These are phyloP conservation scores for Myotis daubentonii DNA, from an alignment of 2,797 vertebrate species.

Conservation along the genomic window DNA sequence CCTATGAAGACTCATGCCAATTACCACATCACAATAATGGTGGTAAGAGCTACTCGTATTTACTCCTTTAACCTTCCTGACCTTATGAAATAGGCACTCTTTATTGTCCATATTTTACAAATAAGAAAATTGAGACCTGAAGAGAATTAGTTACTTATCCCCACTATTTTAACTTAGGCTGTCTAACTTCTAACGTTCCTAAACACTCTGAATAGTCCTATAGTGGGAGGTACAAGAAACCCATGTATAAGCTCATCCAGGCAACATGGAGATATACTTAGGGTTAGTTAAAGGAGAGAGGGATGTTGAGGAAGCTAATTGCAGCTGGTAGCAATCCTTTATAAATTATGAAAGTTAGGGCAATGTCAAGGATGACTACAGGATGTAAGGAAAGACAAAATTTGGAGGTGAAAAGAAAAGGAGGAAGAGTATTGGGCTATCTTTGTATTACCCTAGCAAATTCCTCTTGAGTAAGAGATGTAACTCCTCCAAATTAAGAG, in stretches of 20 bases:
- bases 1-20: neutral
- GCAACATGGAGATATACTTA: neutral
- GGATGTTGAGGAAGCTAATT: neutral
- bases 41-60: neutral
- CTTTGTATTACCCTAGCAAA: neutral
- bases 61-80: neutral
- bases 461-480: neutral
- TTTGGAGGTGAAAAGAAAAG: neutral
- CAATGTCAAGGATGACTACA: neutral
- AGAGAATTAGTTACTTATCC: neutral
- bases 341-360: neutral
- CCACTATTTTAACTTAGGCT: neutral
- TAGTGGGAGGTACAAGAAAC: neutral
- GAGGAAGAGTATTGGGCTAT: neutral
- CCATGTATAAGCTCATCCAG: neutral
- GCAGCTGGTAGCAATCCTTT: neutral
- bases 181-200: neutral
- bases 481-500: conserved; percentile 7
- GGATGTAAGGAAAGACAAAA: neutral
- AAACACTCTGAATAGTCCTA: neutral
- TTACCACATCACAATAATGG: neutral
- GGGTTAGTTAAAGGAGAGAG: neutral
- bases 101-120: conserved; percentile 7
- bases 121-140: neutral
- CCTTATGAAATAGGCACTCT: neutral